Base-by-base conservation (phyloP, 1,140 invertebrate genomes). In the Cecropterus lyciades region DNA sequence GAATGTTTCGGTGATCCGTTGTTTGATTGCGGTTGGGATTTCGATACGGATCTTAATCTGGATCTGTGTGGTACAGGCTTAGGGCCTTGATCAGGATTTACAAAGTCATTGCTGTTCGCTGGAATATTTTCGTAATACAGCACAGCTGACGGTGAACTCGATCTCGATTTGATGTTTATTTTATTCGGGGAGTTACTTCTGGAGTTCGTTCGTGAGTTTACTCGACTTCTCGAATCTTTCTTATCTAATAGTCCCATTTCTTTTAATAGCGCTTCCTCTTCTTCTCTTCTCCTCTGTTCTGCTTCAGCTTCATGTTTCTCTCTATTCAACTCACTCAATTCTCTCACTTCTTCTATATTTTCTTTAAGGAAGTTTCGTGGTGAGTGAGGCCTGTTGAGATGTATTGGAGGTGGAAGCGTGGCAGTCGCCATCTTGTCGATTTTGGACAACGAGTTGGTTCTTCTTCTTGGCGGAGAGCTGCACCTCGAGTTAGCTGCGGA, bases 311-410 rank as follows among this genome's bases (percentile, higher is more conserved):
- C 87, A 56, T 93, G 85, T 51, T 88, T 90, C 77, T 93, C 92
- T 80, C 87, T 87, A 62, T 93, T 93, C 16, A 93, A 67, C 49
- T 92, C 87, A 62, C 92, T 93, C 6, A 92, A 27, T 74, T 91
- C 92, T 82, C 89, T 89, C 3, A 93, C 73, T 82, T 91, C 92
- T 79, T 92, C 85, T 53, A 92, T 93, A 53, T 93, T 93, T 79
- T 92, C 85, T 80, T 89, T 92, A 1, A 93, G 74, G 55, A 91
- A 93, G 52, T 93, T 89, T 69, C 90, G 83, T 0, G 89, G 89
- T 10, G 85, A 84, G 51, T 84, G 84, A 6, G 87, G 82, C 62
- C 80, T 75, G 37, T 66, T 80, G 13, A 85, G 55, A 20, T 73
- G 75, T 11, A 78, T 66, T 0, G 83, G 84, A 4, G 79, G 82